phyloP scores from a whole-genome alignment of 2,113 vertebrate species.

The Caretta caretta region DNA sequence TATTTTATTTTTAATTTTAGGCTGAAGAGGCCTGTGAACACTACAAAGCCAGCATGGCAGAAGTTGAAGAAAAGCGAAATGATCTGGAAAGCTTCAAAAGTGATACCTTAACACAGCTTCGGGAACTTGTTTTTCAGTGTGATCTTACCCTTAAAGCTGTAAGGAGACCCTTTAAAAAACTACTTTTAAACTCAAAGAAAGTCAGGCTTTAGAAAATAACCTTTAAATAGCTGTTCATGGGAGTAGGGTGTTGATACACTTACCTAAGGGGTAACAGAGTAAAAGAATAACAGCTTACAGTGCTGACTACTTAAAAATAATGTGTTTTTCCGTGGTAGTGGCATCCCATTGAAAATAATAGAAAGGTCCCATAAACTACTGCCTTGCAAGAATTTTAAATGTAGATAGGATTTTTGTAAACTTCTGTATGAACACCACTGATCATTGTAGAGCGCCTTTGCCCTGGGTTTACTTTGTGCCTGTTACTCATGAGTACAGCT shows the following conservation, averaged over 20 bases:
- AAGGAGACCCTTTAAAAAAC: slow-evolving; percentile 65
- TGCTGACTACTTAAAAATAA: neutral
- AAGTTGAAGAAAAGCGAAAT: slow-evolving; percentile 88
- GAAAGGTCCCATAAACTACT: neutral
- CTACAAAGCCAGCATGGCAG: slow-evolving; percentile 89
- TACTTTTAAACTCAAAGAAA: neutral
- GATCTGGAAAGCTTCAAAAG: slow-evolving; percentile 91
- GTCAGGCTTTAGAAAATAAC: neutral
- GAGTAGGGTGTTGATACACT: neutral
- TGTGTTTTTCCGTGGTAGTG: neutral
- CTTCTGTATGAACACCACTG: neutral
- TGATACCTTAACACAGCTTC: slow-evolving; percentile 90
- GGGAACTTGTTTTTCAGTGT: slow-evolving; percentile 95
- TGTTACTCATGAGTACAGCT: neutral
- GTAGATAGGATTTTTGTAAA: neutral
- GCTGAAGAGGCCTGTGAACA: slow-evolving; percentile 93
- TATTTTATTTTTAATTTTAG: slow-evolving; percentile 73
- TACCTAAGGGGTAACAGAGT: neutral
- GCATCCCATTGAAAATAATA: neutral
- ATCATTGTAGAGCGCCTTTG: neutral
- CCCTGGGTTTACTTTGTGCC: neutral
- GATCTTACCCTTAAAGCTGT: slow-evolving; percentile 98
- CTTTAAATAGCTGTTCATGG: neutral
- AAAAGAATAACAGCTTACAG: neutral
- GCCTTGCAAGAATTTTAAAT: neutral